phyloP scores from a whole-genome alignment of 1,140 invertebrate genomes.

The Dufourea novaeangliae region DNA sequence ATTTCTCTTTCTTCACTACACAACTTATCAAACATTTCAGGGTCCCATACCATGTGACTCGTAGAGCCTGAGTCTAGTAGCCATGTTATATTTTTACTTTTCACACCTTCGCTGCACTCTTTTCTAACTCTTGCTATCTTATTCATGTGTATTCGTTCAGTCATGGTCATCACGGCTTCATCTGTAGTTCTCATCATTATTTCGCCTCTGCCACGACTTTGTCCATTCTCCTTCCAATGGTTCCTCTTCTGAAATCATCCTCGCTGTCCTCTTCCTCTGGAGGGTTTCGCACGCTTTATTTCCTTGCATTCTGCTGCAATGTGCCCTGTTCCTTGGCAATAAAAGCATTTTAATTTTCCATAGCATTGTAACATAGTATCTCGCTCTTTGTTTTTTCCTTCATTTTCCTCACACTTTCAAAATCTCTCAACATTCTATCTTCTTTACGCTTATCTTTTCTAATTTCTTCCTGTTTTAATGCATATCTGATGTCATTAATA shows the following conservation, averaged over 20 bases:
- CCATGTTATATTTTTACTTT: not conserved
- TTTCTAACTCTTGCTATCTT: not conserved
- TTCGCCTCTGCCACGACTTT: not conserved
- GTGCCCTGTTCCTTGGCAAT: not conserved
- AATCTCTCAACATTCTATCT: not conserved
- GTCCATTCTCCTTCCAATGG: not conserved
- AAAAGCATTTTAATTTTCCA: not conserved
- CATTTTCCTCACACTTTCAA: not conserved
- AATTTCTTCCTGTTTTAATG: slow-evolving; percentile 22
- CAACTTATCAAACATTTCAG: not conserved
- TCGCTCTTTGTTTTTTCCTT: slow-evolving; percentile 5
- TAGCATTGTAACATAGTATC: not conserved
- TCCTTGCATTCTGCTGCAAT: slow-evolving; percentile 24
- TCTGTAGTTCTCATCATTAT: not conserved
- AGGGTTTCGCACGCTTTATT: not conserved
- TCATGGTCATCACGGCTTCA: not conserved
- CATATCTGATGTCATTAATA: slow-evolving; percentile 21
- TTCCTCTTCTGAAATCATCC: not conserved
- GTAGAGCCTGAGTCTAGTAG: slow-evolving; percentile 9
- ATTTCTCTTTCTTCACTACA: not conserved
- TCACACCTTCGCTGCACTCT: not conserved
- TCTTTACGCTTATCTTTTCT: not conserved
- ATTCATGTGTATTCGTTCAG: not conserved
- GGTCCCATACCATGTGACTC: not conserved
- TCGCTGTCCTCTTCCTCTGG: slow-evolving; percentile 10